Conservation (phyloP, 1,140 invertebrate species). For the Drosophila quadrilineata region DNA sequence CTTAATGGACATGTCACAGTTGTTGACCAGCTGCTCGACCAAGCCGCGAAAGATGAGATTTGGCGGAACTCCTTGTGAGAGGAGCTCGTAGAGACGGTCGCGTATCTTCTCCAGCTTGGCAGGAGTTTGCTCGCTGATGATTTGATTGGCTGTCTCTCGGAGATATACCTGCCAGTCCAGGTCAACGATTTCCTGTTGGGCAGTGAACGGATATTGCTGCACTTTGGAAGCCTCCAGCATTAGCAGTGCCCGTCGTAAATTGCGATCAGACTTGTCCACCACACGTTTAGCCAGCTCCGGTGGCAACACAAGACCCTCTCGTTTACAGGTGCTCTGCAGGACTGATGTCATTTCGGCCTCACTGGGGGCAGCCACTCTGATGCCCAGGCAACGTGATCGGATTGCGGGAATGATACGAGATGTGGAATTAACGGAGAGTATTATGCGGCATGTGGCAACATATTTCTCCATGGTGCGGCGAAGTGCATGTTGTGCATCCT, state of each 20-base stretch:
- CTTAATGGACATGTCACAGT: conserved; percentile 95
- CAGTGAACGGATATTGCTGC: conserved; percentile 94
- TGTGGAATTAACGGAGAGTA: conserved; percentile 96
- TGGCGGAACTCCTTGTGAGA: conserved; percentile 96
- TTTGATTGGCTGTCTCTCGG: conserved; percentile 92
- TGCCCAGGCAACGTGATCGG: conserved; percentile 94
- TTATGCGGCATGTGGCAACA: conserved; percentile 95
- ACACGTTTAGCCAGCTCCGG: conserved; percentile 89
- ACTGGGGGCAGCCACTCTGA: conserved; percentile 94
- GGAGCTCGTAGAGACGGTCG: conserved; percentile 94
- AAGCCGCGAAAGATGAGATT: conserved; percentile 96
- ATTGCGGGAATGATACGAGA: conserved; percentile 98
- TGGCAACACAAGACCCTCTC: conserved; percentile 92
- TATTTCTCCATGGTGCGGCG: conserved; percentile 99
- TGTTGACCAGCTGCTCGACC: conserved; percentile 91
- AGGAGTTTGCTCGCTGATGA: conserved; percentile 94
- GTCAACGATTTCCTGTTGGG: conserved; percentile 90
- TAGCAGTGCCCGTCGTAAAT: conserved; percentile 95
- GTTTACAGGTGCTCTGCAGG: conserved; percentile 89
- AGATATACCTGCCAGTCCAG: conserved; percentile 98
- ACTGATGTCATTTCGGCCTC: conserved; percentile 89
- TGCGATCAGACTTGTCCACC: conserved; percentile 91
- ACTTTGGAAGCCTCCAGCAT: conserved; percentile 97
- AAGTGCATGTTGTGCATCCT: conserved; percentile 98
- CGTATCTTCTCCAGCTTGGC: conserved; percentile 92